Evolutionary conservation across 2,113 vertebrate genomes (phyloP), one percentile per base, ranked within the genome.

Genomic region (Dicaeum eximium): DNA sequence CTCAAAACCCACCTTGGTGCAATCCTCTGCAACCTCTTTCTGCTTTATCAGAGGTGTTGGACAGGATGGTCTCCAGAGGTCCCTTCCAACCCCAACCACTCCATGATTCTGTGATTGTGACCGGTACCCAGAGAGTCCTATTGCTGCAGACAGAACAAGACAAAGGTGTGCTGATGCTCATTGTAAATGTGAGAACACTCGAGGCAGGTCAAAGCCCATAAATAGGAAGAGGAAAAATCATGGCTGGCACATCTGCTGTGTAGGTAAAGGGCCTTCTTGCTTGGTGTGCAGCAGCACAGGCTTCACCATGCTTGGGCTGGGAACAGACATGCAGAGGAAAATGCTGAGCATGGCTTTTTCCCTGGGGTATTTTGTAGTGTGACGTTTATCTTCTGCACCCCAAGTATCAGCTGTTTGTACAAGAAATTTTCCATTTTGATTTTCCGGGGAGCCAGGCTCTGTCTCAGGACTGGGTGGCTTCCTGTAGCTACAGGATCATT

Each of bases 201-300:
- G 4, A 65, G 54, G 7, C 13, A 31, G 67, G 69, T 35, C 38
- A 13, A 18, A 84, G 13, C 7, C 27, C 9, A 0, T 11, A 9
- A 31, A 9, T 23, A 7, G 28, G 25, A 50, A 78, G 53, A 40
- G 22, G 8, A 5, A n/a, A 57, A 50, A 13, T 7, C 0, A 3
- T 19, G 38, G 33, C 30, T 16, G 62, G 24, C 1, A 3, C 2
- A 44, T 11, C 33, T 24, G 35, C 27, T 10, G 0, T 14, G 31
- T 2, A 9, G 22, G 45, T 42, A 21, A 20, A 33, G 75, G 15
- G 35, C 71, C 56, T 70, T 57, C 3, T 4, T 0, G 1, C 54
- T 11, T 15, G 30, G 3, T 1, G 0, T 13, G 4, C 24, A 15
- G 3, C 62, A 6, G 67, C 72, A 16, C 22, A 14, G 78, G 15